Evolutionary conservation across 2,113 vertebrate species (phyloP), one percentile per base, ranked within the genome.

Genomic region (Clarias batrachus): DNA sequence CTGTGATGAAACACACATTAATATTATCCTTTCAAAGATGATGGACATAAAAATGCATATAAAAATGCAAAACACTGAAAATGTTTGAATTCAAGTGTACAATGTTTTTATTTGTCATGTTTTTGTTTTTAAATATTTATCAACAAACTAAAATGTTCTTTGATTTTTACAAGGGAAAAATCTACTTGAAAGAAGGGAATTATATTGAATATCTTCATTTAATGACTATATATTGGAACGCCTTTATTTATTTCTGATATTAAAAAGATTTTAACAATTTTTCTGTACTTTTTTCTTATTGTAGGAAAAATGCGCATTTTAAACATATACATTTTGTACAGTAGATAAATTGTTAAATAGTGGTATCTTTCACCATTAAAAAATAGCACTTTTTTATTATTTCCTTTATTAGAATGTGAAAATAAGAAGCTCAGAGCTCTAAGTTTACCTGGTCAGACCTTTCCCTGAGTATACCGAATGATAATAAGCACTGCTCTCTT

Each of bases 391-490:
- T 13, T 73, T 12, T 37, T 41, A 0, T 41, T 23, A 3, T 73
- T 41, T 21, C 9, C 30, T 71, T 73, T 71, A 41, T 7, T 21
- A 10, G 3, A 1, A 48, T 48, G 3, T 76, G 73, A 76, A 25
- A n/a, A 25, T 1, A 25, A 12, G 21, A 56, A 33, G 12, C n/a
- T 79, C 13, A 13, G 60, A 60, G 81, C 62, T 78, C 79, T 66
- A 81, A 9, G 48, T 82, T 87, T 96, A 99, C 98, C 98, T 98
- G 90, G 98, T 99, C 92, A 99, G 93, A 81, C 98, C 98, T 93
- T 99, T 99, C 87, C 98, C 98, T 85, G 98, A 99, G 89, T 99
- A 99, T 54, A 99, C 97, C 0, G 97, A 98, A 93, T 99, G 98
- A 91, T 99, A 99, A 90, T 99, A 99, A 0, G 97, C 97, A 80